Conservation (phyloP, 2,113 vertebrate genomes). For the Cephalopholis sonnerati region DNA sequence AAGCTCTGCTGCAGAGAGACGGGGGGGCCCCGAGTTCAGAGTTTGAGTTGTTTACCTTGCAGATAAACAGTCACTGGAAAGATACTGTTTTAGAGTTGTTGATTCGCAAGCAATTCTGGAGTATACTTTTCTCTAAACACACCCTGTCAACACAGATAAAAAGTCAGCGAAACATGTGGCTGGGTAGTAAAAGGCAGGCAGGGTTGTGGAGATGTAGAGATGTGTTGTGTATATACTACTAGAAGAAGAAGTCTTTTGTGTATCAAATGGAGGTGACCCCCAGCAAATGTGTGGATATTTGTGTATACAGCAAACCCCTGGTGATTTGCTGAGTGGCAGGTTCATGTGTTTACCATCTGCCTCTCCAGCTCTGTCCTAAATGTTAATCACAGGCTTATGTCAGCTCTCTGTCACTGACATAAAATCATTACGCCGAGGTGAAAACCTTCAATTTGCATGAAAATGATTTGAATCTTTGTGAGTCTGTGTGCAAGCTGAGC, state of each 20-base stretch:
- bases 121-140: constrained; percentile 13
- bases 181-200: background rate
- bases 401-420: background rate
- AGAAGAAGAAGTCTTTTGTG: background rate
- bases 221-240: background rate
- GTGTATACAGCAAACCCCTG: background rate
- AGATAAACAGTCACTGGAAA: constrained; percentile 22
- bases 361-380: background rate
- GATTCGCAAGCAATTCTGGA: constrained; percentile 9
- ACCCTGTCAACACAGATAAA: constrained; percentile 12
- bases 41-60: constrained; percentile 51
- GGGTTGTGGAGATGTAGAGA: too few relatives aligned
- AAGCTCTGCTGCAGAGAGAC: constrained; percentile 21
- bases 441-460: constrained; percentile 40
- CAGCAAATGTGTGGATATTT: background rate
- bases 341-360: constrained; percentile 21
- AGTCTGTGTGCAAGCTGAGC: background rate
- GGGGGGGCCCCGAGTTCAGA: background rate
- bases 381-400: constrained; percentile 21
- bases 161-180: constrained; percentile 26
- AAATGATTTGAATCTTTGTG: constrained; percentile 37
- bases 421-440: background rate
- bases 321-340: background rate
- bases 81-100: constrained; percentile 22
- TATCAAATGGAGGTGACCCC: background rate